Conservation (phyloP, 2,888 invertebrate species). For the Bimastos eiseni region DNA sequence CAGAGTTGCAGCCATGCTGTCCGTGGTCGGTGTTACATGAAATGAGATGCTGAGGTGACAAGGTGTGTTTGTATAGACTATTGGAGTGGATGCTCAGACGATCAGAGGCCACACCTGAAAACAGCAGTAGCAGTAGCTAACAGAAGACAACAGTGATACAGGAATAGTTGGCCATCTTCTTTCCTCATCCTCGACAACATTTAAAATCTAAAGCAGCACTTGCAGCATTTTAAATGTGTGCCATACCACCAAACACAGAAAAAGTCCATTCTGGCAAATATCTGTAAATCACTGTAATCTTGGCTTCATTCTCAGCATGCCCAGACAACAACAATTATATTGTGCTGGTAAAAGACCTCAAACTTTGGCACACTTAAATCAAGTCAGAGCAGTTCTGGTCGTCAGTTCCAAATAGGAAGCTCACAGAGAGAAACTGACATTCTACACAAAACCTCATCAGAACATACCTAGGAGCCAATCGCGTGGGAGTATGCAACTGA, state of each 20-base stretch:
- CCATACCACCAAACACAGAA: not conserved
- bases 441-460: not conserved
- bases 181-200: not conserved
- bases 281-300: not conserved
- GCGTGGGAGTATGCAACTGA: not conserved
- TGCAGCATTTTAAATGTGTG: not conserved
- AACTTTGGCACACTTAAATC: not conserved
- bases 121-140: not conserved
- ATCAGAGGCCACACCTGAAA: slow-evolving; percentile 58
- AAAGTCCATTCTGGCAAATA: not conserved
- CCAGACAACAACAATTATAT: not conserved
- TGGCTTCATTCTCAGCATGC: not conserved
- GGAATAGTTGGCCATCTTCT: not conserved
- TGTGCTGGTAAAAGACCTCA: not conserved
- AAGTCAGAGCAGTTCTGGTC: not conserved
- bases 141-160: not conserved
- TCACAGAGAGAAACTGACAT: not conserved
- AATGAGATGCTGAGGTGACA: slow-evolving; percentile 83
- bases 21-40: slow-evolving; percentile 75
- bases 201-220: not conserved
- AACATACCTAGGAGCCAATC: not conserved
- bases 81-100: slow-evolving; percentile 81
- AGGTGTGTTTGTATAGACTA: slow-evolving; percentile 70
- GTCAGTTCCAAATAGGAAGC: not conserved
- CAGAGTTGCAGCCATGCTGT: slow-evolving; percentile 78